Percentiles rank a stretch among this genome's conserved stretches.
phyloP scores from a whole-genome alignment of 2,797 vertebrate genomes.

The Rhinella marina region DNA sequence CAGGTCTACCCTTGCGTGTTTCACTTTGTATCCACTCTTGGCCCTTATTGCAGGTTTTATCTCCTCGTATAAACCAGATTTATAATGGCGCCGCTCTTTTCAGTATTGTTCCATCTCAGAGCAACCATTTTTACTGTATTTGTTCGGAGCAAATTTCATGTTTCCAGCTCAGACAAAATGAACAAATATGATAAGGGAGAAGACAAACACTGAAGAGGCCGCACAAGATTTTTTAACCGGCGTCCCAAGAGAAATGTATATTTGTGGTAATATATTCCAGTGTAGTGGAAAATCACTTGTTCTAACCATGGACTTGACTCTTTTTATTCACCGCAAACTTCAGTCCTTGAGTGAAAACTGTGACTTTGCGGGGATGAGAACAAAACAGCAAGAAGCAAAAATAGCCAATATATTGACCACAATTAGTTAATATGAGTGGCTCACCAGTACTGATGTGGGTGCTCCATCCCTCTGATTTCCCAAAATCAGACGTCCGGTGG shows the following conservation, averaged over 20 bases:
- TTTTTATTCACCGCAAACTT: slow-evolving; percentile 15
- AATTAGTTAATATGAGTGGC: too few relatives aligned
- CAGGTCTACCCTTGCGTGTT: background rate
- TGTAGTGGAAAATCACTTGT: slow-evolving; percentile 7
- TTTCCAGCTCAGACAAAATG: slow-evolving; percentile 34
- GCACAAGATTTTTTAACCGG: background rate
- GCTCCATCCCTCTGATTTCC: too few relatives aligned
- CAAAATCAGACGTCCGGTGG: too few relatives aligned
- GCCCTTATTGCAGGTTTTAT: slow-evolving; percentile 19
- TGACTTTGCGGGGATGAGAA: background rate
- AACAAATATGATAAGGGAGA: slow-evolving; percentile 46
- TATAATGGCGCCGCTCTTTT: slow-evolving; percentile 11
- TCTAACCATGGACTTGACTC: background rate
- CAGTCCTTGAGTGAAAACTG: slow-evolving; percentile 1
- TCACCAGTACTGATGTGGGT: too few relatives aligned
- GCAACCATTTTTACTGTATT: slow-evolving; percentile 26
- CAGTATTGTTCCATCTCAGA: slow-evolving; percentile 25
- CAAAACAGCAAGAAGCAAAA: background rate
- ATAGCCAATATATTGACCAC: background rate
- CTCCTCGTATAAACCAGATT: slow-evolving; percentile 29
- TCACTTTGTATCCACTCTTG: slow-evolving; percentile 24
- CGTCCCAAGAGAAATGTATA: background rate
- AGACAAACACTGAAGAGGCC: slow-evolving; percentile 31
- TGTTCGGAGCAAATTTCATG: slow-evolving; percentile 44
- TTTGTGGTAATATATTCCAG: slow-evolving; percentile 17